phyloP scores from a whole-genome alignment of 2,113 vertebrate genomes.

The Lathamus discolor region DNA sequence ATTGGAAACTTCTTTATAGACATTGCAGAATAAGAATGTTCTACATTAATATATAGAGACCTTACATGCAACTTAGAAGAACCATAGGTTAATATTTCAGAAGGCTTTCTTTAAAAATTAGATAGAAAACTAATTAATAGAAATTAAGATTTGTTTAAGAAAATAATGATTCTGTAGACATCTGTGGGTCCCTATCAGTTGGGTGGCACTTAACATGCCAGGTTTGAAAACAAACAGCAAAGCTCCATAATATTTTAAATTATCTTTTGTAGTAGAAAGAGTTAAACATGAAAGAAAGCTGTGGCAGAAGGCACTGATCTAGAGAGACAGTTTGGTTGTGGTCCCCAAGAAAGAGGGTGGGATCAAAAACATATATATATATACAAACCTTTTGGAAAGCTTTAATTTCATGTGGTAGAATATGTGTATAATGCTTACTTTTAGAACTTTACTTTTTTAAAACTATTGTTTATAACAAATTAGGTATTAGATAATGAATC shows the following conservation, averaged over 20 bases:
- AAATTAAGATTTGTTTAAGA: background rate
- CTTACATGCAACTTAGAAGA: background rate
- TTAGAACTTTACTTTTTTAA: background rate
- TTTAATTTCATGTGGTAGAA: background rate
- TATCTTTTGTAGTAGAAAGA: background rate
- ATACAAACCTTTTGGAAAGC: background rate
- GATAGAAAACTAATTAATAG: background rate
- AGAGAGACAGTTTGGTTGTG: background rate
- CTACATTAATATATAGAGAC: background rate
- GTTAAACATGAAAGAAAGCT: background rate
- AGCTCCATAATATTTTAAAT: background rate
- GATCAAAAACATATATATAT: background rate
- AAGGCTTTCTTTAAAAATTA: background rate
- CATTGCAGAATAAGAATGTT: background rate
- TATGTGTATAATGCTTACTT: background rate
- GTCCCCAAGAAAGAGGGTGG: background rate
- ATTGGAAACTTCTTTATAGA: background rate
- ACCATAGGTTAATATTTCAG: background rate
- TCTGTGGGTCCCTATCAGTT: background rate
- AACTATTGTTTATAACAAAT: background rate
- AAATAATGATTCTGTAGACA: background rate
- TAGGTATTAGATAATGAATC: background rate
- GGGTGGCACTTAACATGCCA: background rate
- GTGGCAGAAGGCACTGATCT: background rate
- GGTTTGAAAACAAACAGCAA: background rate